Evolutionary conservation across 1,140 invertebrate species (phyloP), one percentile per base, ranked within the genome.

Genomic region (Glossosoma conforme): DNA sequence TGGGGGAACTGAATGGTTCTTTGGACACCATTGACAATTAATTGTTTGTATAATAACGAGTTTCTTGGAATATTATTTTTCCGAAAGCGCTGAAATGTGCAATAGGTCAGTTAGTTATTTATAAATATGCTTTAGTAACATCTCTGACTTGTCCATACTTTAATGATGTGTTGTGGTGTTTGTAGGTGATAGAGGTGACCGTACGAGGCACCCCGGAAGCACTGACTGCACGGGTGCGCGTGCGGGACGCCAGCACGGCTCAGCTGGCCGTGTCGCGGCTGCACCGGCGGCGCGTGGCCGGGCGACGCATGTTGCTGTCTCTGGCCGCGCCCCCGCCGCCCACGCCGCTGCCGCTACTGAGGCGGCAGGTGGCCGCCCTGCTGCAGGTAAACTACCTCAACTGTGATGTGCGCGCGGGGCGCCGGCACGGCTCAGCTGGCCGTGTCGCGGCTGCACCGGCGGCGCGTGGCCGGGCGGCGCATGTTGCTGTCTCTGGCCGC

Each of bases 201-300:
- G 33, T 72, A 64, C 69, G 61, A 54, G 36, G 65, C 58, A 6
- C 56, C n/a, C 63, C 63, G 5, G 70, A 75, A 6, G 67, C 69
- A 0, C 68, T 72, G 1, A 47, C 67, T 11, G 72, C 70, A 2
- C 68, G 62, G 0, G 64, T 74, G 0, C 60, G 67, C 24, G 59
- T 75, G 0, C 62, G 68, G 2, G 68, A 65, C 0, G 66, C 69
- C 42, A 68, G 69, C 61, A 69, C 72, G 59, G 88, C 88, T 5
- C 81, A 89, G 35, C 82, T 84, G 54, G 86, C 85, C 11, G 90
- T 92, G 46, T 87, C 87, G 1, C 83, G 87, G 58, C 74, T 92
- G 4, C 89, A 91, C 64, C 78, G 87, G 19, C 80, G 82, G 32
- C 84, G 87, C 64, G 78, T 91, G 52, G 86, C 85, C 3, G 84